phyloP scores from a whole-genome alignment of 2,113 vertebrate genomes.

The Oryctolagus cuniculus region mOryCun1.1 NC_091442.1:66070501-66071000 shows the following conservation, averaged over 20 bases:
- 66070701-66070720: not conserved
- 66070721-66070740: not conserved
- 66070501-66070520: slow-evolving; percentile 31
- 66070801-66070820: not conserved
- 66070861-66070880: not conserved
- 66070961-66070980: not conserved
- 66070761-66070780: not conserved
- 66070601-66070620: slow-evolving; percentile 18
- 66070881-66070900: not conserved
- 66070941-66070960: not conserved
- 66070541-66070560: not conserved
- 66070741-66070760: not conserved
- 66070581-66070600: not conserved
- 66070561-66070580: not conserved
- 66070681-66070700: not conserved
- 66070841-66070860: not conserved
- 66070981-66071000: not conserved
- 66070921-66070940: slow-evolving; percentile 32
- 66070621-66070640: not conserved
- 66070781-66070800: not conserved
- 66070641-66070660: not conserved
- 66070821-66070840: not conserved
- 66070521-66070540: not conserved
- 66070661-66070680: not conserved
- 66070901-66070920: slow-evolving; percentile 19